A percentile compares a stretch with the other conserved stretches of the same genome.
These are phyloP conservation scores for Daboia siamensis DNA, from an alignment of 2,113 vertebrate genomes.

Conservation along the genomic window DNA sequence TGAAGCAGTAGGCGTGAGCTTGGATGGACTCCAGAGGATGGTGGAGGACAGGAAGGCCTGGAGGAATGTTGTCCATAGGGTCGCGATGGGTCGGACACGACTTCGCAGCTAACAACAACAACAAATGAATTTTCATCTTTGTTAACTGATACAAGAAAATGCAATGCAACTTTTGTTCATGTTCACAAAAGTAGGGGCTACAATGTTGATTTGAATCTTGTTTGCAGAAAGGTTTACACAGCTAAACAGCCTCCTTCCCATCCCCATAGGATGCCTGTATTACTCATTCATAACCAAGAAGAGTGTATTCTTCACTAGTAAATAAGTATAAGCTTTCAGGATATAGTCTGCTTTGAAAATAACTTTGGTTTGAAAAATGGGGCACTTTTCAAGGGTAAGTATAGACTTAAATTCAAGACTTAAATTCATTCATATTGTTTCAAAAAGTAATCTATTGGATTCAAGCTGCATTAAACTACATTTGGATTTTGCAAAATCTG, in stretches of 20 bases:
- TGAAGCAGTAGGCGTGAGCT: no score
- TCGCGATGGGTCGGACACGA: no score
- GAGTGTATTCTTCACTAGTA: not conserved
- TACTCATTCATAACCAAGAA: not conserved
- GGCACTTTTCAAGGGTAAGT: not conserved
- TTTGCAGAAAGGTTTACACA: not conserved
- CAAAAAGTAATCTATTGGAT: slow-evolving; percentile 29
- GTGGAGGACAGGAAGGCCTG: no score
- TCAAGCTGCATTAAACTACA: slow-evolving; percentile 43
- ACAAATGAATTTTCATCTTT: not conserved
- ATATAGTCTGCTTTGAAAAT: not conserved
- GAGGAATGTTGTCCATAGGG: no score
- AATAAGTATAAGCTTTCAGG: not conserved
- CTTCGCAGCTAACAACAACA: no score
- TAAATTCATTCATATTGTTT: not conserved
- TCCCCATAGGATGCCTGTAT: not conserved
- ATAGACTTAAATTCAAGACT: no score
- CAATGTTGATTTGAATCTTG: not conserved
- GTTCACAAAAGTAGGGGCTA: not conserved
- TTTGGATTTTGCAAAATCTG: slow-evolving; percentile 58
- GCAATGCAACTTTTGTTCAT: not conserved
- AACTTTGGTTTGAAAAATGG: not conserved
- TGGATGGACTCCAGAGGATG: no score
- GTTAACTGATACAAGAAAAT: not conserved
- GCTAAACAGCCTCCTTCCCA: not conserved